These are phyloP conservation scores for Kryptolebias ocellatus DNA, from an alignment of 2,797 vertebrate species.

Conservation along the genomic window DNA sequence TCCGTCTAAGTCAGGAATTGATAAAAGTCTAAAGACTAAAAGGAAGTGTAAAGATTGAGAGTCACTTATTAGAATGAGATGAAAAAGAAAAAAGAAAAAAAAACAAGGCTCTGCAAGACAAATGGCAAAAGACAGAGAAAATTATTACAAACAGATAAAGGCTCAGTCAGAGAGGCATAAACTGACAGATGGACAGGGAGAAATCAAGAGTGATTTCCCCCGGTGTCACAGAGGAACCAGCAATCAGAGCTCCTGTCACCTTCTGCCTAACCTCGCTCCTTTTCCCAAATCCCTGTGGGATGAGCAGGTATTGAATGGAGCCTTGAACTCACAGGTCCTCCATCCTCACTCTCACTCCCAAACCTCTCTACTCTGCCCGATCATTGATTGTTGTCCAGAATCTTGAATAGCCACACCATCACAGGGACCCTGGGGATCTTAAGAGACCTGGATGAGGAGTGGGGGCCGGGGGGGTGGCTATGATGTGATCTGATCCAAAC, in stretches of 20 bases:
- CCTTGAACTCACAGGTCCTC: constrained; percentile 69
- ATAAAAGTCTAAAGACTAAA: constrained; percentile 18
- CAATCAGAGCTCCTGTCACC: constrained; percentile 62
- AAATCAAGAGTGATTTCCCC: constrained; percentile 62
- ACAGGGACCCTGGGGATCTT: constrained; percentile 30
- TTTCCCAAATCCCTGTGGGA: constrained; percentile 63
- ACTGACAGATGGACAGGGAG: constrained; percentile 37
- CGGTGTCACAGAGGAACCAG: constrained; percentile 47
- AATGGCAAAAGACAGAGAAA: constrained; percentile 30
- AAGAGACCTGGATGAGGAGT: not conserved
- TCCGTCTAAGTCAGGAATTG: constrained; percentile 30
- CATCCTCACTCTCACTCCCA: constrained; percentile 45
- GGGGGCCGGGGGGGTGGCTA: constrained; percentile 9
- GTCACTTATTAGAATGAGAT: constrained; percentile 14
- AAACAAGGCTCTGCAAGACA: constrained; percentile 3
- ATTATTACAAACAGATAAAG: constrained; percentile 45
- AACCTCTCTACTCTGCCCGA: constrained; percentile 34
- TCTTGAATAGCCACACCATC: constrained; percentile 52
- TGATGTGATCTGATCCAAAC: constrained; percentile 34
- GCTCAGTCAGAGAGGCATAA: constrained; percentile 22
- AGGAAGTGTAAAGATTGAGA: not conserved
- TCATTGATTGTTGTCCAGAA: constrained; percentile 69
- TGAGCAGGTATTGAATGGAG: constrained; percentile 71
- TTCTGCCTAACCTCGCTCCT: constrained; percentile 48
- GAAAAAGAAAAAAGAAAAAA: constrained; percentile 26